Evolutionary conservation across 2,797 vertebrate genomes (phyloP), one percentile per base, ranked within the genome.

Genomic region (Karalla daura): DNA sequence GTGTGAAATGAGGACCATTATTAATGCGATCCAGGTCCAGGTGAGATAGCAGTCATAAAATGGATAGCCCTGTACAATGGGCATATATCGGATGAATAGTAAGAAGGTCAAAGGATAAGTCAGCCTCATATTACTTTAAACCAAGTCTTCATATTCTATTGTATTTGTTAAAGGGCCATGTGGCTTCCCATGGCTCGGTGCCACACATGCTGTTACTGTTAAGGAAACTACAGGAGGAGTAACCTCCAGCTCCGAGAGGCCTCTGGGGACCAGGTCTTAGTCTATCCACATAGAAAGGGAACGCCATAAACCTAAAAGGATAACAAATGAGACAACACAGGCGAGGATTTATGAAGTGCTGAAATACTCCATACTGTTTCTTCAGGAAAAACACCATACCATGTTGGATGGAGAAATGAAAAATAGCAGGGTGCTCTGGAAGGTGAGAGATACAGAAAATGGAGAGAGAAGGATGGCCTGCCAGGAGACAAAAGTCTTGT

Each of bases 321-420:
- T 87, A 87, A 87, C 86, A 89, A 87, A 91, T 73, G 74, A 85
- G 81, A 88, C 75, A 83, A 78, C 67, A 78, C 58, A 69, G 80
- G 63, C 54, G 49, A 70, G 63, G 84, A 92, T 91, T 90, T 92
- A 90, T 92, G 89, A 83, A 78, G 82, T 86, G 84, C 72, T 82
- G 83, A 92, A 89, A 87, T 41, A 27, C 76, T 86, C 80, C 70
- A 61, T 59, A 78, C 58, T 70, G 68, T 78, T 72, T 80, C 76
- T 78, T 66, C 7, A 45, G 44, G 33, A 46, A 60, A 68, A 30
- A n/a, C 14, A 1, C 17, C 45, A n/a, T n/a, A 67, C 53, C 59
- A 24, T 58, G 58, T 46, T 46, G 67, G 47, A 77, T 40, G 70
- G 72, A 78, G 63, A 60, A 83, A 87, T 86, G 86, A 86, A 77